These are phyloP conservation scores for Aptenodytes forsteri DNA, from an alignment of 2,113 vertebrate genomes.

Conservation along the genomic window DNA sequence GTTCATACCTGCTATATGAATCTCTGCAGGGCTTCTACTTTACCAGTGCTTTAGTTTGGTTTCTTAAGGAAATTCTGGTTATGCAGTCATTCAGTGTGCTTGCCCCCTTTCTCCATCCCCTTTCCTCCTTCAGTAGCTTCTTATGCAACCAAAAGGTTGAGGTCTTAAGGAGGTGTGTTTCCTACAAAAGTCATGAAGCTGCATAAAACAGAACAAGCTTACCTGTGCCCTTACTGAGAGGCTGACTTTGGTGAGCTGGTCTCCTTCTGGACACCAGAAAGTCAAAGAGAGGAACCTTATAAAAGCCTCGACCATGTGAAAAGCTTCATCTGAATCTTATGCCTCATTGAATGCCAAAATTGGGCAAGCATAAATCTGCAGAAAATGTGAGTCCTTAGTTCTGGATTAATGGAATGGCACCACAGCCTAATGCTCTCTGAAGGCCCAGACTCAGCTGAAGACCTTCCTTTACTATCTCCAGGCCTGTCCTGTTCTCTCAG, in stretches of 20 bases:
- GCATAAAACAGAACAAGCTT: not conserved
- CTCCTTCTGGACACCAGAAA: not conserved
- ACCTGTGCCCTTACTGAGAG: not conserved
- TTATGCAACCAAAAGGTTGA: not conserved
- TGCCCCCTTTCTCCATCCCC: not conserved
- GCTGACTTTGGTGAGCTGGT: not conserved
- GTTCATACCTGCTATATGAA: not conserved
- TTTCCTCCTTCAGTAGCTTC: not conserved
- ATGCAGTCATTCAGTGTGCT: not conserved
- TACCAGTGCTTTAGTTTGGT: not conserved
- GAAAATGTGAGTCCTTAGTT: not conserved
- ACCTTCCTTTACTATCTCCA: not conserved
- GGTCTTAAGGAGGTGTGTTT: not conserved
- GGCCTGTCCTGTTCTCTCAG: not conserved
- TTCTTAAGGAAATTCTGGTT: not conserved
- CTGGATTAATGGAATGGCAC: not conserved
- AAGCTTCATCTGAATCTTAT: not conserved
- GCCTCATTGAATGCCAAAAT: not conserved
- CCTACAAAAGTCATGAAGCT: not conserved
- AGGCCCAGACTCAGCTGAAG: not conserved
- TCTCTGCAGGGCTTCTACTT: not conserved
- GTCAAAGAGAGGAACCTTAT: not conserved
- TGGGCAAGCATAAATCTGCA: not conserved
- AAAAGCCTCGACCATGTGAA: not conserved
- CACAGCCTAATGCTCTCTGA: not conserved